Percentiles rank a stretch among this genome's conserved stretches.
These are phyloP conservation scores for Trochalopteron elliotii DNA, from an alignment of 2,113 vertebrate genomes.

Conservation along the genomic window DNA sequence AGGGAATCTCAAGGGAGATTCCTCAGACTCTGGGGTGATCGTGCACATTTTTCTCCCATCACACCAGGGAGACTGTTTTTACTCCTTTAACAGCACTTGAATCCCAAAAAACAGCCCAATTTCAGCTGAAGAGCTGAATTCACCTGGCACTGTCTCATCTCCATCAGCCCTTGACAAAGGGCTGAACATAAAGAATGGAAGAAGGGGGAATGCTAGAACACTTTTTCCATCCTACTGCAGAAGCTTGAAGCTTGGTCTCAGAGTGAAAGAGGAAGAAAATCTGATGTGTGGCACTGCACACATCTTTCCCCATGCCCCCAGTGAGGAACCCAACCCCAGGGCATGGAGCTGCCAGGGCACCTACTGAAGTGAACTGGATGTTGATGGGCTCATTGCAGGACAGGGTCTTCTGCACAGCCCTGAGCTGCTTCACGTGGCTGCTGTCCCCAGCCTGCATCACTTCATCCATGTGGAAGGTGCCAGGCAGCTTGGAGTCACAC, in stretches of 20 bases:
- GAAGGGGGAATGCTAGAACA: neutral
- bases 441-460: slow-evolving; percentile 83
- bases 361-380: slow-evolving; percentile 95
- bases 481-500: slow-evolving; percentile 80
- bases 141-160: neutral
- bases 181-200: neutral
- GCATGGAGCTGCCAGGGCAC: neutral
- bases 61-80: neutral
- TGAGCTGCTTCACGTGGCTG: slow-evolving; percentile 72
- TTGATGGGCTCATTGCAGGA: slow-evolving; percentile 87
- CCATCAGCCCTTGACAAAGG: neutral
- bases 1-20: neutral
- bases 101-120: neutral
- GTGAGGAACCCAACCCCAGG: neutral
- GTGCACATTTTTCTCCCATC: neutral
- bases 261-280: neutral
- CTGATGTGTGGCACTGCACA: neutral
- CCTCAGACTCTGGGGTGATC: neutral
- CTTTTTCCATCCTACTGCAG: neutral
- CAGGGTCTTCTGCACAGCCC: slow-evolving; percentile 77
- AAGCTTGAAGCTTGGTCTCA: neutral
- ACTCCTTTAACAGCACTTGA: neutral
- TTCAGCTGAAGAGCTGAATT: neutral
- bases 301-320: accelerated
- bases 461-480: slow-evolving; percentile 82